A percentile compares a stretch with the other conserved stretches of the same genome.
Evolutionary conservation across 2,113 vertebrate species (phyloP).

Genomic region (Menura novaehollandiae): DNA sequence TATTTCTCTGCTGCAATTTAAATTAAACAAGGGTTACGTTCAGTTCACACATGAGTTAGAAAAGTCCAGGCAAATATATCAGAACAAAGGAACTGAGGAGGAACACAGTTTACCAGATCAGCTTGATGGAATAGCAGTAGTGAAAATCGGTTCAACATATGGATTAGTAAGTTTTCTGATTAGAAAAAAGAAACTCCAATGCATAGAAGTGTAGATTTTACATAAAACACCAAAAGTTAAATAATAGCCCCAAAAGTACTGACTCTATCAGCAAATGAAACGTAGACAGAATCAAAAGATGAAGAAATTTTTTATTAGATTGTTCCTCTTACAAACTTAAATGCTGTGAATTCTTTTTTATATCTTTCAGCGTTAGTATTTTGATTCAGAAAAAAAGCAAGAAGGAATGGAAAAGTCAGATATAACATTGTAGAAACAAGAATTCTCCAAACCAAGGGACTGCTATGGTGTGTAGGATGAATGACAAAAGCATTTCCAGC

Average conservation of each 20-base stretch:
- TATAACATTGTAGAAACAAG: neutral
- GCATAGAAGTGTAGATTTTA: neutral
- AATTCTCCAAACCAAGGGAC: neutral
- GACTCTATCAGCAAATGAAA: neutral
- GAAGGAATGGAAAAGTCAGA: neutral
- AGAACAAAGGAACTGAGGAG: neutral
- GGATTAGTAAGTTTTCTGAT: neutral
- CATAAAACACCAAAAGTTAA: neutral
- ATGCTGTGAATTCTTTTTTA: neutral
- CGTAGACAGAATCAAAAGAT: neutral
- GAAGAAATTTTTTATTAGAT: neutral
- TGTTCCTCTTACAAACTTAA: neutral
- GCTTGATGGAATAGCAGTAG: neutral
- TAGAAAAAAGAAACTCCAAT: neutral
- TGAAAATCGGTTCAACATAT: neutral
- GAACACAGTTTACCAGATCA: neutral
- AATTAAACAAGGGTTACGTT: neutral
- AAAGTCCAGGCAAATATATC: neutral
- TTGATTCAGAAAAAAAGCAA: neutral
- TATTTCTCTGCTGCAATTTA: neutral
- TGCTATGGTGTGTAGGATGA: neutral
- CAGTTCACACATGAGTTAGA: neutral
- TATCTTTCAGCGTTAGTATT: neutral
- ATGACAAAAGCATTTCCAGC: neutral
- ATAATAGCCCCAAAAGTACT: neutral